Evolutionary conservation across 2,113 vertebrate genomes (phyloP).

Genomic region (Rhinoptilus africanus): DNA sequence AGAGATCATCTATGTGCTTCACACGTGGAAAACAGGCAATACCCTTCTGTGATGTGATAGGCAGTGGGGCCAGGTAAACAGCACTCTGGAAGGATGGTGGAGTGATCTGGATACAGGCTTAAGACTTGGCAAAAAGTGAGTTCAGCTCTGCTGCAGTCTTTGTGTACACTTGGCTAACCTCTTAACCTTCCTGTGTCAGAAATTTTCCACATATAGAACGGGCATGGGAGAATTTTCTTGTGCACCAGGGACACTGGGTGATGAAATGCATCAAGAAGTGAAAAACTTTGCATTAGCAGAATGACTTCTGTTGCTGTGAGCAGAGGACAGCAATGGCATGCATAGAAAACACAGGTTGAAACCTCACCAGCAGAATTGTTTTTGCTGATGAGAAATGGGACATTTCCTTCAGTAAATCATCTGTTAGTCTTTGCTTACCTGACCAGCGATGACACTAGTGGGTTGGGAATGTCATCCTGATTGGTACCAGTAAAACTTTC

Average conservation of each 20-base stretch:
- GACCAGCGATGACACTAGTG: not conserved
- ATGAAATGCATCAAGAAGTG: not conserved
- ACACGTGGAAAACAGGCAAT: not conserved
- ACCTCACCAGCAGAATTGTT: not conserved
- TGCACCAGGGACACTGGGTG: not conserved
- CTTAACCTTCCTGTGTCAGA: not conserved
- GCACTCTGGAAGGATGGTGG: not conserved
- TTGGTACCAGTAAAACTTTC: not conserved
- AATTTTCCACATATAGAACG: not conserved
- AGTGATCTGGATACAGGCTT: not conserved
- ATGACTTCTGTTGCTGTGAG: not conserved
- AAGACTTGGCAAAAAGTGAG: not conserved
- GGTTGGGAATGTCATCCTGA: not conserved
- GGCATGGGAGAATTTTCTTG: not conserved
- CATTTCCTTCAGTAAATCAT: not conserved
- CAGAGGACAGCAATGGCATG: not conserved
- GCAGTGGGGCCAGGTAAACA: not conserved
- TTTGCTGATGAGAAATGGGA: not conserved
- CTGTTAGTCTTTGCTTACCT: constrained; percentile 2
- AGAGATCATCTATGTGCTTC: not conserved
- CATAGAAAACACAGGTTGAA: not conserved
- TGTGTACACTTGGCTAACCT: not conserved
- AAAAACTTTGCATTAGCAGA: not conserved
- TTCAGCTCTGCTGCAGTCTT: not conserved
- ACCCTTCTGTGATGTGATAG: not conserved